Percentiles rank a stretch among this genome's conserved stretches.
Evolutionary conservation across 2,797 vertebrate species (phyloP).

Genomic region (Dendrocincla fuliginosa): DNA sequence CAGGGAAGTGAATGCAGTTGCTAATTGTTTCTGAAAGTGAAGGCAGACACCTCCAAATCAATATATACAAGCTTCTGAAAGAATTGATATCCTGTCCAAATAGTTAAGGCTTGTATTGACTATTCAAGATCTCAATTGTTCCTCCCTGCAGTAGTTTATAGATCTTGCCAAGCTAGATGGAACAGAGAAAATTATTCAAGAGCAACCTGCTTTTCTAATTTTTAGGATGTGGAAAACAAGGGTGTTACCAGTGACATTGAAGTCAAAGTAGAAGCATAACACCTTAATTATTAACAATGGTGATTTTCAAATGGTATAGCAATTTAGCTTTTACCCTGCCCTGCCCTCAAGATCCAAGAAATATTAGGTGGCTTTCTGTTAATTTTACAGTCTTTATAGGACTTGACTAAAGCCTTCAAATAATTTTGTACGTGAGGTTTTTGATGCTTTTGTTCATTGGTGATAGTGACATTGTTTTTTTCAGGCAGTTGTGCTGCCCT

Average conservation of each 20-base stretch:
- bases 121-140: neutral
- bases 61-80: neutral
- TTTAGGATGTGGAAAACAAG: neutral
- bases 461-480: neutral
- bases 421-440: neutral
- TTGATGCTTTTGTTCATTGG: neutral
- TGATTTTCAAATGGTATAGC: neutral
- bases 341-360: neutral
- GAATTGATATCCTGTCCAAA: slow-evolving; percentile 13
- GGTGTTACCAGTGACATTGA: neutral
- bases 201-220: neutral
- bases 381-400: neutral
- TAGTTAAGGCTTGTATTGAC: slow-evolving; percentile 2
- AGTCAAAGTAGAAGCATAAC: neutral
- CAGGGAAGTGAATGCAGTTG: neutral
- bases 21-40: slow-evolving; percentile 50
- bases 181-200: neutral
- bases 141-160: neutral
- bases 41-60: slow-evolving; percentile 7
- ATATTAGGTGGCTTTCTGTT: neutral
- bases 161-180: neutral
- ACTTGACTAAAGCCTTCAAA: neutral
- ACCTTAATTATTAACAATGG: neutral
- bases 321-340: neutral
- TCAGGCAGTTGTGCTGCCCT: neutral